These are phyloP conservation scores for Emydura subglobosa DNA, from an alignment of 2,113 vertebrate genomes.

Conservation along the genomic window DNA sequence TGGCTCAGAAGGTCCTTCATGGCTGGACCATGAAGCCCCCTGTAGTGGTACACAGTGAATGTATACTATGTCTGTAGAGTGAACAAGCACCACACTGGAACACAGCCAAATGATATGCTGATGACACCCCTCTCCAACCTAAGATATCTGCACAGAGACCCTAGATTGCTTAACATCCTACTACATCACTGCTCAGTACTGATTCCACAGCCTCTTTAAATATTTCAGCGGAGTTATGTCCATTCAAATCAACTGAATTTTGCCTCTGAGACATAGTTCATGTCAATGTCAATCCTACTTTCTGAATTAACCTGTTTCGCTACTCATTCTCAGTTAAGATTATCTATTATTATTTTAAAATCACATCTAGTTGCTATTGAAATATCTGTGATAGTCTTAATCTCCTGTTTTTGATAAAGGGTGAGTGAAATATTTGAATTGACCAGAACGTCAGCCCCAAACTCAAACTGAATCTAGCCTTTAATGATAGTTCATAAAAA, in stretches of 20 bases:
- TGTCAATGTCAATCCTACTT: background rate
- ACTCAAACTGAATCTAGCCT: background rate
- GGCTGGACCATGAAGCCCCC: background rate
- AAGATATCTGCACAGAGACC: background rate
- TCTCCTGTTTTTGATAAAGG: background rate
- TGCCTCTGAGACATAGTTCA: no score
- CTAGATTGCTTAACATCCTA: no score
- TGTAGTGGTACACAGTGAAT: background rate
- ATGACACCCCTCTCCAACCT: background rate
- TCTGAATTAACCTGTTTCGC: background rate
- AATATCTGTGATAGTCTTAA: background rate
- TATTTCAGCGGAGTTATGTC: no score
- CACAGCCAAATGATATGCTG: background rate
- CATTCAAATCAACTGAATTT: no score
- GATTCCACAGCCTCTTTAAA: no score
- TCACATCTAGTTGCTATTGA: background rate
- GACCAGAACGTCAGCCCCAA: background rate
- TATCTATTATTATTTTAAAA: background rate
- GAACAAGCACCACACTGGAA: background rate
- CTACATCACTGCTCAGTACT: no score
- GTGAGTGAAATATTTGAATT: background rate
- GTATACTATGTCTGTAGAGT: background rate
- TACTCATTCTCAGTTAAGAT: background rate
- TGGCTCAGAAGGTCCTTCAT: no score
- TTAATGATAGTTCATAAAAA: background rate